phyloP scores from a whole-genome alignment of 2,797 vertebrate genomes.

The Diceros bicornis region DNA sequence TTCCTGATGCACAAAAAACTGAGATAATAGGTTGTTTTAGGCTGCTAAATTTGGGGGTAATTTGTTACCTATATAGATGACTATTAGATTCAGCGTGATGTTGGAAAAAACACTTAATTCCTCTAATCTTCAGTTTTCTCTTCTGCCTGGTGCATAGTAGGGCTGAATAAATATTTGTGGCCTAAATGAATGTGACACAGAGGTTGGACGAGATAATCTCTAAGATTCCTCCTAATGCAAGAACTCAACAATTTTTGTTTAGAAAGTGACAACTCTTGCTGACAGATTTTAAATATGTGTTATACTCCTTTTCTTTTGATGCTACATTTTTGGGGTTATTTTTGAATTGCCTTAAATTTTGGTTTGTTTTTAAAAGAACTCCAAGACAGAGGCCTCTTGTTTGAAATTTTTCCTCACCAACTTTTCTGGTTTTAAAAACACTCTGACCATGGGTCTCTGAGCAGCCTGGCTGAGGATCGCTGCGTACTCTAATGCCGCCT shows the following conservation, averaged over 20 bases:
- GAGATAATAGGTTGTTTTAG: neutral
- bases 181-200: neutral
- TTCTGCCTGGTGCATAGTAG: neutral
- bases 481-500: neutral
- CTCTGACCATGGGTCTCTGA: neutral
- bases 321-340: neutral
- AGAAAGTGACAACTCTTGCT: neutral
- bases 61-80: neutral
- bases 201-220: neutral
- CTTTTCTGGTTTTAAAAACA: slow-evolving; percentile 35
- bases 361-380: neutral
- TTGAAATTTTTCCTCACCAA: slow-evolving; percentile 6
- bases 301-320: neutral
- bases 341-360: slow-evolving; percentile 48
- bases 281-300: neutral
- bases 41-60: neutral
- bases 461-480: neutral
- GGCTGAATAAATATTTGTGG: neutral
- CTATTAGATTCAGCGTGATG: neutral
- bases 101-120: neutral
- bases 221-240: neutral
- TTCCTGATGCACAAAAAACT: neutral
- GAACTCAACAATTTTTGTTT: neutral
- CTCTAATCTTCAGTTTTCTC: neutral
- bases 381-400: neutral